These are phyloP conservation scores for Enteromius viviparus DNA, from an alignment of 2,797 vertebrate genomes.

Conservation along the genomic window DNA sequence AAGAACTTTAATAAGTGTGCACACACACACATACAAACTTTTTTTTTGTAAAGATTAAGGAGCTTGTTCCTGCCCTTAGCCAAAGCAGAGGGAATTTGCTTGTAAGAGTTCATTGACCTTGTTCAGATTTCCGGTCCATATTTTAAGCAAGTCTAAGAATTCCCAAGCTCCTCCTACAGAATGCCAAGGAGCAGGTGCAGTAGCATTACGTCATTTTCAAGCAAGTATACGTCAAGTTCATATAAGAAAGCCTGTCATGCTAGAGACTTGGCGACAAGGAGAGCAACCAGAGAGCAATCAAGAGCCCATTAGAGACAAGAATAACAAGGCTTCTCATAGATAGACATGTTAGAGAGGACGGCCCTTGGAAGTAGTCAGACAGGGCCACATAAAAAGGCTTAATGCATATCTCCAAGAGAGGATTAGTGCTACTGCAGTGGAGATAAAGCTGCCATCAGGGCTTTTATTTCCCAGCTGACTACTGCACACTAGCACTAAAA, in stretches of 20 bases:
- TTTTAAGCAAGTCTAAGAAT: conserved; percentile 27
- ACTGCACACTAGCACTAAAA: conserved; percentile 32
- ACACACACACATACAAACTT: not conserved
- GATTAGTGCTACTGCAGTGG: conserved; percentile 53
- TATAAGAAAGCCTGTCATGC: conserved; percentile 35
- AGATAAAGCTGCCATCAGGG: conserved; percentile 51
- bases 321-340: conserved; percentile 29
- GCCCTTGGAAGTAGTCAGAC: conserved; percentile 37
- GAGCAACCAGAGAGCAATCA: conserved; percentile 34
- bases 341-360: conserved; percentile 12
- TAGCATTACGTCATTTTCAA: conserved; percentile 32
- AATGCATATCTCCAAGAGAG: conserved; percentile 50
- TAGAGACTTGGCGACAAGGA: conserved; percentile 9
- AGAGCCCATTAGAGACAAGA: conserved; percentile 10
- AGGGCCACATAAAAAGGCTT: conserved; percentile 46
- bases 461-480: conserved; percentile 37
- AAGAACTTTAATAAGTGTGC: not conserved
- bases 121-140: not conserved
- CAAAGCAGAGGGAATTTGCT: conserved; percentile 17
- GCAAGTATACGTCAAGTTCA: conserved; percentile 29
- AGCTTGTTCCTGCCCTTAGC: not conserved
- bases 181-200: conserved; percentile 52
- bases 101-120: conserved; percentile 39
- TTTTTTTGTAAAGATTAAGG: not conserved
- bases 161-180: conserved; percentile 38